These are phyloP conservation scores for Philhelius pedissequus DNA, from an alignment of 2,888 invertebrate genomes.

Conservation along the genomic window DNA sequence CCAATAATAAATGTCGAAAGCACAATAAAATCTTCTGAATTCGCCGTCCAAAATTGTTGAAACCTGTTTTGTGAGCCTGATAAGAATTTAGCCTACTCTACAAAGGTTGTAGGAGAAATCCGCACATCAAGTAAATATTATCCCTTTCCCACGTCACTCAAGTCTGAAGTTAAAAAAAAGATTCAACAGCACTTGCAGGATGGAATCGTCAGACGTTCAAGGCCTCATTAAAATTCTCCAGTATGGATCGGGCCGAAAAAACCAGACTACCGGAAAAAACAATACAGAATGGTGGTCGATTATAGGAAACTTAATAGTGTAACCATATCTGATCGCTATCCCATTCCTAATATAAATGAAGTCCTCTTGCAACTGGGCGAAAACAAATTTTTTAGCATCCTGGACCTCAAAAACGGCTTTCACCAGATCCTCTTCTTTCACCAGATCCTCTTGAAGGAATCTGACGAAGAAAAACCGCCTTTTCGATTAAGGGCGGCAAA, in stretches of 20 bases:
- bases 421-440: too few relatives aligned
- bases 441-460: neutral
- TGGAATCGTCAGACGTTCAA: conserved; percentile 24
- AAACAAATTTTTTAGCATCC: neutral
- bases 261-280: neutral
- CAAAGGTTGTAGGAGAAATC: neutral
- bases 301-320: conserved; percentile 4
- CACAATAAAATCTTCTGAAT: neutral
- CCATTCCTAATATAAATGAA: conserved; percentile 28
- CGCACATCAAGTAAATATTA: conserved; percentile 26
- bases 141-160: conserved; percentile 14
- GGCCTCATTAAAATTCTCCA: neutral
- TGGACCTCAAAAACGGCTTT: neutral
- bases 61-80: neutral
- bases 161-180: conserved; percentile 20
- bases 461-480: too few relatives aligned
- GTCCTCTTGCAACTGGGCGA: too few relatives aligned
- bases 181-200: conserved; percentile 11
- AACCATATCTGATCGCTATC: neutral
- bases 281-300: conserved; percentile 11
- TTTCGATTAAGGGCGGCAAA: neutral
- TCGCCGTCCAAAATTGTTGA: neutral
- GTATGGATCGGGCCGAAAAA: neutral
- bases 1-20: neutral
- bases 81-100: neutral